Base-by-base conservation (phyloP, 2,797 vertebrate genomes). In the Taeniopygia guttata region DNA sequence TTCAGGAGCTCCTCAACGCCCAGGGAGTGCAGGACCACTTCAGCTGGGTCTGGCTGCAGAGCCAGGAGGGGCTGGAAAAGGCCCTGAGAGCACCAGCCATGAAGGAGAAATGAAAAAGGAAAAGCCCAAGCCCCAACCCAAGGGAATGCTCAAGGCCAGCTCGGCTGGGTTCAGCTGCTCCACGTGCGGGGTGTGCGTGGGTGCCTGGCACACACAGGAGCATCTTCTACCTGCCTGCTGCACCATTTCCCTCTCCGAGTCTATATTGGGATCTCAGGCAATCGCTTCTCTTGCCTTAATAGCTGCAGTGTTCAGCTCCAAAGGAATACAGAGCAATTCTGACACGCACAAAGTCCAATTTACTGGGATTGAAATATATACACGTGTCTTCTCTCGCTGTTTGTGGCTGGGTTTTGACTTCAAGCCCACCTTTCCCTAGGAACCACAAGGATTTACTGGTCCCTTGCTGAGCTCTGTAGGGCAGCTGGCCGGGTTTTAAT, bases 401-500 rank as follows among this genome's bases (percentile, higher is more conserved):
- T 78, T 66, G 9, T 68, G 66, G 36, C 64, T 80, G 27, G n/a
- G 29, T n/a, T 16, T 17, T 81, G 46, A 81, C 43, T 72, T 51
- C 58, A 51, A 13, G 63, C 15, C 60, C 92, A 25, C 5, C n/a
- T 15, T 78, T 60, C 34, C 27, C 59, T 5, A 22, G n/a, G 42
- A 68, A 17, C 38, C 29, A 58, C 70, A 46, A 43, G 48, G 92
- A 87, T 51, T 51, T 8, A 55, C 72, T 58, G 27, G 64, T 32
- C 5, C 9, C 78, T 81, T 60, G 54, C 91, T 91, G 95, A 89
- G 85, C 64, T 86, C 72, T 64, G 32, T 13, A 7, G 22, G 83
- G 95, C 91, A 77, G 12, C 70, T 30, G 29, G 76, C 87, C 96
- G 95, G 89, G 56, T 66, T 96, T 96, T 87, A 92, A 96, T 81